phyloP scores from a whole-genome alignment of 2,113 vertebrate species.

The Scophthalmus maximus region DNA sequence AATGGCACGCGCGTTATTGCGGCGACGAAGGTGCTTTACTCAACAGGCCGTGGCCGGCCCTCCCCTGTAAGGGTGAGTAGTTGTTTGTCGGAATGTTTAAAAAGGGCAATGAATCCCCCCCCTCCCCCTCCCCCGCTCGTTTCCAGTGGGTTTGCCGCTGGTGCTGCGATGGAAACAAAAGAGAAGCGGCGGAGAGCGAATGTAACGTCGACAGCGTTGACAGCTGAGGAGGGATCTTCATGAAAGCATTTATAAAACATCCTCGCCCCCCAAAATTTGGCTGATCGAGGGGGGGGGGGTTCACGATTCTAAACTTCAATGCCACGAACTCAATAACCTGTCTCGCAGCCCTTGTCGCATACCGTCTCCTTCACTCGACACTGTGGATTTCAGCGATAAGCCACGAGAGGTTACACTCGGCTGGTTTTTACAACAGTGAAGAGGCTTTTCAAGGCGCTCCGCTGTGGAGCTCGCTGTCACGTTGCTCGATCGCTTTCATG shows the following conservation, averaged over 20 bases:
- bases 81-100: constrained; percentile 72
- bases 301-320: constrained; percentile 35
- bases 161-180: constrained; percentile 64
- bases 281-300: constrained; percentile 17
- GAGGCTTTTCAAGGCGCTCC: constrained; percentile 22
- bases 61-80: constrained; percentile 65
- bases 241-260: constrained; percentile 54
- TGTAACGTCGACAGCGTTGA: constrained; percentile 54
- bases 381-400: constrained; percentile 31
- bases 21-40: constrained; percentile 64
- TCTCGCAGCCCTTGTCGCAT: constrained; percentile 29
- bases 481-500: constrained; percentile 36
- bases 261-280: constrained; percentile 48
- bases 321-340: constrained; percentile 25
- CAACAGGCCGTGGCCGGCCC: constrained; percentile 61
- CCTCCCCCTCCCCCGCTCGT: constrained; percentile 38
- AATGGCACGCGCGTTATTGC: constrained; percentile 66
- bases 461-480: constrained; percentile 12
- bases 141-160: constrained; percentile 53
- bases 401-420: constrained; percentile 18
- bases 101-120: constrained; percentile 60
- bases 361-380: constrained; percentile 31
- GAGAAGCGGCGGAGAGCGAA: constrained; percentile 58
- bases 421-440: constrained; percentile 18
- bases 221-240: constrained; percentile 54